Conservation (phyloP, 1,140 invertebrate species). For the Hyposmocoma kahamanoa region DNA sequence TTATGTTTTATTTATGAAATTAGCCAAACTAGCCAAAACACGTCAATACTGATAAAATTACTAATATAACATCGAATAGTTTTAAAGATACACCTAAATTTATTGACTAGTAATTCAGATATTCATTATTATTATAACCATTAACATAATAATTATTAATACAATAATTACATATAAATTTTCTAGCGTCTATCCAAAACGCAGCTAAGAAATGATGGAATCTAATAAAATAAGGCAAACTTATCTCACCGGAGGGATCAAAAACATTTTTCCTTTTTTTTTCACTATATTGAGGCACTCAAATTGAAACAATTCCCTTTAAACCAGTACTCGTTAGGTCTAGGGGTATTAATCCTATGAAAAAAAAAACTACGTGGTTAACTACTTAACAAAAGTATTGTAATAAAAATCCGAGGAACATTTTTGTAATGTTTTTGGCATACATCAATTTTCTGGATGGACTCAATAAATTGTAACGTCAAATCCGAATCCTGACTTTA, state of each 20-base stretch:
- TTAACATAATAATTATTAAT: no score
- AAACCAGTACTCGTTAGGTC: conserved; percentile 33
- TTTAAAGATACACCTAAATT: conserved; percentile 32
- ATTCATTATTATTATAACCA: conserved; percentile 25
- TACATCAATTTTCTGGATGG: conserved; percentile 34
- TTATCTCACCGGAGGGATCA: conserved; percentile 61
- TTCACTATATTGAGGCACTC: conserved; percentile 50
- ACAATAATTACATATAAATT: conserved; percentile 25
- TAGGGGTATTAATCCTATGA: conserved; percentile 12
- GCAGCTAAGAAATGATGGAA: conserved; percentile 45
- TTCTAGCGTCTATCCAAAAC: conserved; percentile 39
- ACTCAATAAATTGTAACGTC: conserved; percentile 23
- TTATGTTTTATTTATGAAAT: background rate
- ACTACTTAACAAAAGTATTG: conserved; percentile 9
- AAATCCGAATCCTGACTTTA: conserved; percentile 7
- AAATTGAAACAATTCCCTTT: conserved; percentile 48
- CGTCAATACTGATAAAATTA: conserved; percentile 18
- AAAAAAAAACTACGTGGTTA: conserved; percentile 12
- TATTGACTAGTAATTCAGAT: conserved; percentile 41
- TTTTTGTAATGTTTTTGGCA: conserved; percentile 21
- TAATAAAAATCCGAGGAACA: conserved; percentile 14
- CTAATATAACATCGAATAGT: conserved; percentile 27
- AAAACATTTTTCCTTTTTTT: conserved; percentile 41
- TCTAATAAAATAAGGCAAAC: conserved; percentile 70
- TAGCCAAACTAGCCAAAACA: background rate